Base-by-base conservation (phyloP, 2,888 invertebrate genomes). In the Leucoptera coffeella region DNA sequence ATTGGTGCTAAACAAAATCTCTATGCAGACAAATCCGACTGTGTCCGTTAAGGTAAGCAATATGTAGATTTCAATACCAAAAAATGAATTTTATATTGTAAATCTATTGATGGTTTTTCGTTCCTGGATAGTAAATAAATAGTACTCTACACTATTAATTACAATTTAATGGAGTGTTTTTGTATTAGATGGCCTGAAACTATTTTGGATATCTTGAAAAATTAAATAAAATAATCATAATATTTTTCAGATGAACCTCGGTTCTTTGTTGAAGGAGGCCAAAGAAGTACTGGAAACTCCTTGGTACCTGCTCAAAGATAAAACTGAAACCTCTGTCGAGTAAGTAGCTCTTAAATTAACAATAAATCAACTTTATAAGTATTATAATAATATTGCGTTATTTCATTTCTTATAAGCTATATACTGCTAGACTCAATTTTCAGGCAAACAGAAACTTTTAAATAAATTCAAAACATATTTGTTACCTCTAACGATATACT, bases 271-370 rank as follows among this genome's bases (percentile, higher is more conserved):
- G 19, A 50, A 61, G 11, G 52, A 51, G 21, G 57, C 59, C 2
- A 56, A 53, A 30, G 33, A 50, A 29, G 33, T 60, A 20, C 26
- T 45, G 10, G 43, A 56, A 11, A 32, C 38, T 9, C 51, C 61
- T 1, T 69, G 67, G 61, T 62, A 54, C 40, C 42, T 72, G 21
- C 41, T 41, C n/a, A 53, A 43, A 33, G 45, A 47, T 19, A 46
- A 49, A 26, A 21, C 43, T 20, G 39, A 38, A 11, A 44, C 50
- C 28, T 32, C 42, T 26, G 36, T 61, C 5, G 56, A 58, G 67
- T 67, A 43, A 48, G 58, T 42, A 9, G 20, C 24, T 9, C 19
- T 24, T 29, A 21, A 11, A 26, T 21, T 22, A 25, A 28, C 15
- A 20, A 12, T 12, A 12, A 24, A n/a, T n/a, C n/a, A n/a, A n/a